Evolutionary conservation across 2,797 vertebrate species (phyloP).

Genomic region (Eulemur rubriventer): DNA sequence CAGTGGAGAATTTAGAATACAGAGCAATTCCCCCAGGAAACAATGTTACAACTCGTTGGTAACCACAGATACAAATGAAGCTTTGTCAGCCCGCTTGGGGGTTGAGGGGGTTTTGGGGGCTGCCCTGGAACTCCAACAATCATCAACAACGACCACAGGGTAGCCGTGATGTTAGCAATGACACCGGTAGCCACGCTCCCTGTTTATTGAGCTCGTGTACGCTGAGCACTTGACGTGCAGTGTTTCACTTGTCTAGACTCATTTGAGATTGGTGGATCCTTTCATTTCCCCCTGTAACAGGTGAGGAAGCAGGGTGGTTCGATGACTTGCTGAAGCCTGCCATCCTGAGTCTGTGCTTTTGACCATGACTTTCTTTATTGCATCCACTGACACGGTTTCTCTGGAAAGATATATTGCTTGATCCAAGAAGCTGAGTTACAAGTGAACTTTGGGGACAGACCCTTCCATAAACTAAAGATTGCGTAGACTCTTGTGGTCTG

Average conservation of each 20-base stretch:
- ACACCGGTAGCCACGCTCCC: rapidly evolving
- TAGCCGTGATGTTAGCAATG: rapidly evolving
- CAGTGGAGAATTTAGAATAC: neutral
- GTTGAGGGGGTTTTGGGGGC: neutral
- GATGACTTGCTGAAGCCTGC: neutral
- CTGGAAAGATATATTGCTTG: neutral
- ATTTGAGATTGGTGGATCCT: neutral
- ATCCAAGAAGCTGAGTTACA: neutral
- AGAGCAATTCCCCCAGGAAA: neutral
- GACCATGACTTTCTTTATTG: neutral
- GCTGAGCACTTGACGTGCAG: neutral
- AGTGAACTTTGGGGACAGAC: neutral
- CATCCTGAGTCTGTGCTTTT: neutral
- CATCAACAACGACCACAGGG: rapidly evolving
- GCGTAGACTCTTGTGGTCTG: neutral
- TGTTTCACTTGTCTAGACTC: neutral
- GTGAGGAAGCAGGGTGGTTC: rapidly evolving
- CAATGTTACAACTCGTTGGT: neutral
- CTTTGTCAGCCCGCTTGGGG: neutral
- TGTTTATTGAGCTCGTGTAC: rapidly evolving
- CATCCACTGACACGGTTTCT: neutral
- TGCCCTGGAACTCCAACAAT: no score
- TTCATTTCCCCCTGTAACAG: neutral
- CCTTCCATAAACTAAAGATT: neutral
- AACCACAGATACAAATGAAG: neutral